Percentiles rank a stretch among this genome's conserved stretches.
phyloP scores from a whole-genome alignment of 2,888 invertebrate genomes.

The Hedychridium roseum region DNA sequence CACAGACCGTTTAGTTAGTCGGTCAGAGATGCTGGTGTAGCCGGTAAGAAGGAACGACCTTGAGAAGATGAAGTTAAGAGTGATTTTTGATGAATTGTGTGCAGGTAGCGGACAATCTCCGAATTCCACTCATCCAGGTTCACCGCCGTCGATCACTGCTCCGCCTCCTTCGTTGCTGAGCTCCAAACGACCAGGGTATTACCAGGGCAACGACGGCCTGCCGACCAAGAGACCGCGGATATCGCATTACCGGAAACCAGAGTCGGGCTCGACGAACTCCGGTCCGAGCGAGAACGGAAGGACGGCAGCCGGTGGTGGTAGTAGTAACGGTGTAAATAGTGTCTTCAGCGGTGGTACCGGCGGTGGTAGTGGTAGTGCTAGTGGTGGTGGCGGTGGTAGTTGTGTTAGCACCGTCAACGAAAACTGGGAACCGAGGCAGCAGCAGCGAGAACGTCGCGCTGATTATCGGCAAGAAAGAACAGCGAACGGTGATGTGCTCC shows the following conservation, averaged over 20 bases:
- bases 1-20: background rate
- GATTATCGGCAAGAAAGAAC: constrained; percentile 55
- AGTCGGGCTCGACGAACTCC: constrained; percentile 54
- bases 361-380: constrained; percentile 13
- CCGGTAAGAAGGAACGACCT: no score
- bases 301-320: constrained; percentile 39
- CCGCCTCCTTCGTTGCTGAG: constrained; percentile 66
- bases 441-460: constrained; percentile 40
- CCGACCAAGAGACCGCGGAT: constrained; percentile 84
- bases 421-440: constrained; percentile 31
- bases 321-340: constrained; percentile 26
- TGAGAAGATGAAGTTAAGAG: background rate
- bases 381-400: constrained; percentile 15
- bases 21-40: no score
- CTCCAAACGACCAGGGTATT: constrained; percentile 72
- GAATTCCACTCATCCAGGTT: constrained; percentile 76
- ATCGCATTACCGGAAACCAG: constrained; percentile 79
- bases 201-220: constrained; percentile 69
- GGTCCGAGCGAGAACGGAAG: constrained; percentile 43
- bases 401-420: constrained; percentile 3
- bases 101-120: constrained; percentile 80
- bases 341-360: constrained; percentile 10
- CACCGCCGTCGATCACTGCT: constrained; percentile 69
- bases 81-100: background rate
- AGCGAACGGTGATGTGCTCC: constrained; percentile 49